These are phyloP conservation scores for Chanos chanos DNA, from an alignment of 2,797 vertebrate species.

Conservation along the genomic window DNA sequence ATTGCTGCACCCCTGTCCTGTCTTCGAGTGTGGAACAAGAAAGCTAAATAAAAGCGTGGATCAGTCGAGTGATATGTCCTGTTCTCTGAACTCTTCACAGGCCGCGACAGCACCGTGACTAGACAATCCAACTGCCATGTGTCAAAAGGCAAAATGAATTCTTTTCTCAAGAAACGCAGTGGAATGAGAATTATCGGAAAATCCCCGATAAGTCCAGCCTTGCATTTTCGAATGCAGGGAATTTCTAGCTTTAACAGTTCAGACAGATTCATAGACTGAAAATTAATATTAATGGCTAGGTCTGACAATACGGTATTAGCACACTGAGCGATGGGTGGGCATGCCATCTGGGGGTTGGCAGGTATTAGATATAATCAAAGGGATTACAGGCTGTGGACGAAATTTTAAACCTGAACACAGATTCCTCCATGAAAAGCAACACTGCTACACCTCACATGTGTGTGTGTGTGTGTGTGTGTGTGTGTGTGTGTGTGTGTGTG, in stretches of 20 bases:
- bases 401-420: constrained; percentile 76
- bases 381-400: constrained; percentile 91
- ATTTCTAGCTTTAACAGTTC: constrained; percentile 84
- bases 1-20: no score
- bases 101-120: no score
- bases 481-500: not conserved
- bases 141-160: constrained; percentile 32
- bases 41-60: no score
- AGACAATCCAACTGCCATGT: constrained; percentile 31
- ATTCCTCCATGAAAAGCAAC: constrained; percentile 66
- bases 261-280: constrained; percentile 83
- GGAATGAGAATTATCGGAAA: constrained; percentile 77
- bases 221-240: constrained; percentile 77
- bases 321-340: constrained; percentile 90
- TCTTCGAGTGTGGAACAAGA: no score
- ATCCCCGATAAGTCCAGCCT: constrained; percentile 83
- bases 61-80: no score
- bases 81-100: no score
- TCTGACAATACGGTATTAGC: constrained; percentile 94
- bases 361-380: constrained; percentile 97
- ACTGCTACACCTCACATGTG: not conserved
- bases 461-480: constrained; percentile 3
- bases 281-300: constrained; percentile 92
- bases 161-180: constrained; percentile 33
- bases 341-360: constrained; percentile 89